Percentiles rank a stretch among this genome's conserved stretches.
Conservation (phyloP, 1,140 invertebrate species). For the Druon quercuslanigerum region DNA sequence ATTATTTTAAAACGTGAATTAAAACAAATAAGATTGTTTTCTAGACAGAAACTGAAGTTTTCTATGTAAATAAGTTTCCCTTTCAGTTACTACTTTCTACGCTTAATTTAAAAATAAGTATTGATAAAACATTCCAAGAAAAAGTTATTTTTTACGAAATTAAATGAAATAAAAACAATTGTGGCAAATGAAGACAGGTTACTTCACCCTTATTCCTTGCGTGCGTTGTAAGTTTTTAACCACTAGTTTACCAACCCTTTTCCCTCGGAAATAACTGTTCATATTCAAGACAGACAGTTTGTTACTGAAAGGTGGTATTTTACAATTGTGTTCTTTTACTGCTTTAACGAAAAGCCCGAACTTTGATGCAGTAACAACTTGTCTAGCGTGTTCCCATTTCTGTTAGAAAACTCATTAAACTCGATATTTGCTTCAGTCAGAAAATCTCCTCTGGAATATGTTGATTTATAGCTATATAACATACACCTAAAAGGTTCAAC, state of each 20-base stretch:
- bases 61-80: background rate
- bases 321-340: constrained; percentile 12
- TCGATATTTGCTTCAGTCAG: background rate
- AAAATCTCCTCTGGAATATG: background rate
- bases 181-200: constrained; percentile 4
- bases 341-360: background rate
- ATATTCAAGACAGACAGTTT: constrained; percentile 19
- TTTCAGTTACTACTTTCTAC: too few species aligned
- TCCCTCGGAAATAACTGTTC: constrained; percentile 23
- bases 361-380: constrained; percentile 22
- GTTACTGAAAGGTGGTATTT: constrained; percentile 5
- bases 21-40: background rate
- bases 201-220: constrained; percentile 3
- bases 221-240: constrained; percentile 1
- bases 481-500: too few species aligned
- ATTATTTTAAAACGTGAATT: too few species aligned
- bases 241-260: constrained; percentile 13
- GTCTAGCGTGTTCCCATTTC: background rate
- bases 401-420: constrained; percentile 24
- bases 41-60: background rate
- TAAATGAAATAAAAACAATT: constrained; percentile 12
- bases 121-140: too few species aligned
- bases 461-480: too few species aligned
- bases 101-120: too few species aligned
- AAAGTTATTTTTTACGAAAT: background rate